Evolutionary conservation across 1,140 invertebrate genomes (phyloP).

Genomic region (Phocides pigmalion): DNA sequence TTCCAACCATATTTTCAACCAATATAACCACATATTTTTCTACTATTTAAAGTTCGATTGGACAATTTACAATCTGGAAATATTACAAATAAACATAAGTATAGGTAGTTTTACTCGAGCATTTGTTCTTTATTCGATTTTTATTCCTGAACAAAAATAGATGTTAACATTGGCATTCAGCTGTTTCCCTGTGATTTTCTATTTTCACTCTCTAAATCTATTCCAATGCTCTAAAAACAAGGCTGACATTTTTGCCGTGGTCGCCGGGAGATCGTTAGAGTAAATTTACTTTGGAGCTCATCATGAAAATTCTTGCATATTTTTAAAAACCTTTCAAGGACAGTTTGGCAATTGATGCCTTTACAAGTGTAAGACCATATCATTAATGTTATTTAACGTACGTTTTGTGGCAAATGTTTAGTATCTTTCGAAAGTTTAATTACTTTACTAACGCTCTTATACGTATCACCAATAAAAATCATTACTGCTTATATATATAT

Average conservation of each 20-base stretch:
- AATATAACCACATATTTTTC: too few relatives aligned
- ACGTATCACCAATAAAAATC: too few relatives aligned
- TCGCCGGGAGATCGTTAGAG: slow-evolving; percentile 45
- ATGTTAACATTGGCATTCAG: slow-evolving; percentile 78
- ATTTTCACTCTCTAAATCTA: slow-evolving; percentile 76
- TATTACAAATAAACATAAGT: slow-evolving; percentile 38
- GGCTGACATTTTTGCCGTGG: slow-evolving; percentile 67
- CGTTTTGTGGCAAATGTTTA: too few relatives aligned
- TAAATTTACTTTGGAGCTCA: slow-evolving; percentile 44
- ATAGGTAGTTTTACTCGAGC: slow-evolving; percentile 36
- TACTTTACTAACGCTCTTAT: too few relatives aligned
- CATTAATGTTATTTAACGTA: too few relatives aligned
- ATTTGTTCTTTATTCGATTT: slow-evolving; percentile 55
- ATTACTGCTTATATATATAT: too few relatives aligned
- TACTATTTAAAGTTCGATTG: too few relatives aligned
- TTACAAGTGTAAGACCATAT: slow-evolving; percentile 19
- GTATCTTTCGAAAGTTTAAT: too few relatives aligned
- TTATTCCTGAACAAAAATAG: slow-evolving; percentile 67
- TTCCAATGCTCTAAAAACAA: slow-evolving; percentile 59
- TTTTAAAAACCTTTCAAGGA: slow-evolving; percentile 24
- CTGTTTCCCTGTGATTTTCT: slow-evolving; percentile 73
- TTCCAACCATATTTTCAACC: too few relatives aligned
- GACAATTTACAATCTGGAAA: slow-evolving; percentile 40
- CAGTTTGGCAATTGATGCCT: slow-evolving; percentile 23
- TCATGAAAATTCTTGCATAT: slow-evolving; percentile 37